Conservation (phyloP, 2,797 vertebrate genomes). For the Gymnoscopelus microlampas region DNA sequence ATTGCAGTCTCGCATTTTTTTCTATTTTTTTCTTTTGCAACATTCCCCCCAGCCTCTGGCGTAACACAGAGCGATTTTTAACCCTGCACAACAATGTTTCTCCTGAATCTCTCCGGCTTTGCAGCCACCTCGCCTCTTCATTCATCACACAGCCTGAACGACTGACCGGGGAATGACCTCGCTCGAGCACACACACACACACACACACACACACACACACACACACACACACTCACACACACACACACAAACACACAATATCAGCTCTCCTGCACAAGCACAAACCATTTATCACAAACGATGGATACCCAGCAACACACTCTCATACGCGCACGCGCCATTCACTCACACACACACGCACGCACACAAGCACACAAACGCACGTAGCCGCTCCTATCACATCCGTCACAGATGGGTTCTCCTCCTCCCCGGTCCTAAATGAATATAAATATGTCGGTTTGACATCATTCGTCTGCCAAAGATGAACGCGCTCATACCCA, state of each 20-base stretch:
- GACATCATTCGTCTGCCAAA: conserved; percentile 82
- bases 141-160: conserved; percentile 81
- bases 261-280: conserved; percentile 69
- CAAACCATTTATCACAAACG: conserved; percentile 77
- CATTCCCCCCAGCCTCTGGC: conserved; percentile 68
- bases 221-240: conserved; percentile 10
- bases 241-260: conserved; percentile 36
- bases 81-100: conserved; percentile 78
- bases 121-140: conserved; percentile 79
- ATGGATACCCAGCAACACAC: conserved; percentile 79
- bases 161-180: conserved; percentile 81
- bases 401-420: conserved; percentile 83
- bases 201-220: conserved; percentile 28
- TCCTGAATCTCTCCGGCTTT: conserved; percentile 77
- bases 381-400: conserved; percentile 75
- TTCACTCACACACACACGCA: conserved; percentile 37
- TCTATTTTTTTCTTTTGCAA: conserved; percentile 24
- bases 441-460: conserved; percentile 84
- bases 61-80: conserved; percentile 76
- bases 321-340: conserved; percentile 56
- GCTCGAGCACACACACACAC: conserved; percentile 38
- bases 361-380: conserved; percentile 52
- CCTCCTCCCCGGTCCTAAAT: conserved; percentile 81
- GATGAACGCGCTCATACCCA: conserved; percentile 60
- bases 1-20: conserved; percentile 51